Percentiles rank a stretch among this genome's conserved stretches.
These are phyloP conservation scores for Syngnathus typhle DNA, from an alignment of 2,113 vertebrate genomes.

Conservation along the genomic window DNA sequence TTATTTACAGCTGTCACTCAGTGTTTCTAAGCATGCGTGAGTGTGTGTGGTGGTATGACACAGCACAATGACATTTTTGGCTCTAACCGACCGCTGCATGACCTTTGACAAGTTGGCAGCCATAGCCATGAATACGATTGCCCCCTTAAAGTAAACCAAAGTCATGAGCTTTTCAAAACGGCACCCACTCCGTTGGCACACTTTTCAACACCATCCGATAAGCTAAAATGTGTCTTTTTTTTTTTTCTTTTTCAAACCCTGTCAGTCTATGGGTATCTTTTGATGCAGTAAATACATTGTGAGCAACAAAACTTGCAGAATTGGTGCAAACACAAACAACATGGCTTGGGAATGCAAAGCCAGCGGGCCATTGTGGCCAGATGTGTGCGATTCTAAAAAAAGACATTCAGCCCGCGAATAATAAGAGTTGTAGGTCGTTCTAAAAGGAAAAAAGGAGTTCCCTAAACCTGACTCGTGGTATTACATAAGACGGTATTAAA, in stretches of 20 bases:
- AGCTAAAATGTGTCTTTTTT: conserved; percentile 12
- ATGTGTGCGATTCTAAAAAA: no score
- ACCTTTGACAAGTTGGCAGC: conserved; percentile 50
- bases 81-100: conserved; percentile 39
- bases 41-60: conserved; percentile 48
- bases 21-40: conserved; percentile 55
- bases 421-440: no score
- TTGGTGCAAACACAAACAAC: no score
- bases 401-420: no score
- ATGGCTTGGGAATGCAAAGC: no score
- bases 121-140: conserved; percentile 29
- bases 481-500: no score
- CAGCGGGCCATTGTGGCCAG: no score
- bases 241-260: conserved; percentile 11
- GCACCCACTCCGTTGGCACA: conserved; percentile 4
- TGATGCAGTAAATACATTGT: no score
- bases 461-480: no score
- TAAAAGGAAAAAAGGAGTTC: no score
- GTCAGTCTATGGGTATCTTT: no score
- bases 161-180: conserved; percentile 40
- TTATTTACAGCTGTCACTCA: conserved; percentile 48
- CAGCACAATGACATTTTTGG: conserved; percentile 43
- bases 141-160: conserved; percentile 56
- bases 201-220: conserved; percentile 3
- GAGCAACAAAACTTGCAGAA: no score